These are phyloP conservation scores for Alentia gelatinosa DNA, from an alignment of 2,888 invertebrate species.

Conservation along the genomic window DNA sequence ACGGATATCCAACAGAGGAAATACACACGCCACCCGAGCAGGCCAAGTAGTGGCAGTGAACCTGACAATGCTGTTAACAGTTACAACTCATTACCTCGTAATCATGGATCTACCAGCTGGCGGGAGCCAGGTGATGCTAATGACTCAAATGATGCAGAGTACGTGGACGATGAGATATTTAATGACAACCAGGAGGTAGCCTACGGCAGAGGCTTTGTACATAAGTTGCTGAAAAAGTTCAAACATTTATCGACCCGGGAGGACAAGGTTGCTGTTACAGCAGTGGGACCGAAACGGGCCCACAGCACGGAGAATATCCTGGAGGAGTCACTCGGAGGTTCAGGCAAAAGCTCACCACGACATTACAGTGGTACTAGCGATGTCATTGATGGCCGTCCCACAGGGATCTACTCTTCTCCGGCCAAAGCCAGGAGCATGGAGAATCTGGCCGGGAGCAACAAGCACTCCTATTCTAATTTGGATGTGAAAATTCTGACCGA, in stretches of 20 bases:
- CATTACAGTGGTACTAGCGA: not conserved
- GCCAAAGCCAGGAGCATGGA: conserved; percentile 45
- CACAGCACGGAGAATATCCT: conserved; percentile 56
- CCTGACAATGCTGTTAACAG: not conserved
- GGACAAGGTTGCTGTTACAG: not conserved
- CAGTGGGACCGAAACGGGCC: conserved; percentile 10
- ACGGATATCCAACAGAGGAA: conserved; percentile 52
- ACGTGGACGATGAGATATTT: not conserved
- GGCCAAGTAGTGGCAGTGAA: not conserved
- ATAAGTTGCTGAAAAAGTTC: conserved; percentile 74
- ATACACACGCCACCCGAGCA: not conserved
- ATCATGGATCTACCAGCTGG: conserved; percentile 49
- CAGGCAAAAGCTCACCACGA: not conserved
- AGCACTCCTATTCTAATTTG: not conserved
- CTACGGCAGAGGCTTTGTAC: conserved; percentile 77
- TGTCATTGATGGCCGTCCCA: not conserved
- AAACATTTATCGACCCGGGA: conserved; percentile 50
- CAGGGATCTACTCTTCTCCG: conserved; percentile 34
- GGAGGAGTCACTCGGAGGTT: conserved; percentile 25
- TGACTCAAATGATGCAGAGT: conserved; percentile 9
- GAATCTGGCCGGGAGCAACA: conserved; percentile 34
- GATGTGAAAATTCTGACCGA: conserved; percentile 27
- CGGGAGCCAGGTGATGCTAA: conserved; percentile 53
- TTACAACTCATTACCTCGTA: conserved; percentile 31
- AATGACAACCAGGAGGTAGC: conserved; percentile 69